Percentiles rank a stretch among this genome's conserved stretches.
Conservation (phyloP, 2,113 vertebrate genomes). For the Aptenodytes forsteri region DNA sequence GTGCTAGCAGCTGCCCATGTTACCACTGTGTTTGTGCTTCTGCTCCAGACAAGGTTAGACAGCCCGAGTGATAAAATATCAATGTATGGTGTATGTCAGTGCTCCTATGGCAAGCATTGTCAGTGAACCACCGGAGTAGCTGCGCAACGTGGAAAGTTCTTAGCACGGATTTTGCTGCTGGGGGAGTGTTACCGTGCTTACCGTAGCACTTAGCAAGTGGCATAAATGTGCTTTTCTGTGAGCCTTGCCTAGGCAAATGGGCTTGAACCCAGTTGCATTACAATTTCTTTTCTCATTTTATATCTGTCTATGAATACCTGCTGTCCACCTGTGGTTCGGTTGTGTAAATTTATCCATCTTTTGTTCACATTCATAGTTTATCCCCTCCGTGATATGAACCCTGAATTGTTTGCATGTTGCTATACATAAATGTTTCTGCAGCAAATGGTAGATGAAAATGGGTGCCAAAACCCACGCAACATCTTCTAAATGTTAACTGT, state of each 20-base stretch:
- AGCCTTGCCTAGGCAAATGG: background rate
- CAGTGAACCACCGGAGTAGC: background rate
- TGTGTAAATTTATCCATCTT: background rate
- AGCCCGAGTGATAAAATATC: background rate
- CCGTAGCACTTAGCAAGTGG: background rate
- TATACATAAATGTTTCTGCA: background rate
- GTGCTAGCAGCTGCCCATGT: background rate
- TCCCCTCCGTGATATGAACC: background rate
- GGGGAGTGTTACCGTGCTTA: background rate
- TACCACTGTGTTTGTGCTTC: background rate
- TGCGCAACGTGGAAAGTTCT: background rate
- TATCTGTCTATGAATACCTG: background rate
- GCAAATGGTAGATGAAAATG: background rate
- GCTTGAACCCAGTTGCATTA: background rate
- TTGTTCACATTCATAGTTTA: background rate
- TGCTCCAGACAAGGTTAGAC: background rate
- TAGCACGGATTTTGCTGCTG: background rate
- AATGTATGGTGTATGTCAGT: accelerated
- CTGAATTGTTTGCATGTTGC: constrained; percentile 18
- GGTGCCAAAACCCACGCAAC: background rate
- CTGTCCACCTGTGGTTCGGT: background rate
- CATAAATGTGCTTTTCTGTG: background rate
- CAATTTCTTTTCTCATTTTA: background rate
- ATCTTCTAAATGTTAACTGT: constrained; percentile 16
- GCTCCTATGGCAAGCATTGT: accelerated